These are phyloP conservation scores for Mantis religiosa DNA, from an alignment of 2,888 invertebrate species.

Conservation along the genomic window DNA sequence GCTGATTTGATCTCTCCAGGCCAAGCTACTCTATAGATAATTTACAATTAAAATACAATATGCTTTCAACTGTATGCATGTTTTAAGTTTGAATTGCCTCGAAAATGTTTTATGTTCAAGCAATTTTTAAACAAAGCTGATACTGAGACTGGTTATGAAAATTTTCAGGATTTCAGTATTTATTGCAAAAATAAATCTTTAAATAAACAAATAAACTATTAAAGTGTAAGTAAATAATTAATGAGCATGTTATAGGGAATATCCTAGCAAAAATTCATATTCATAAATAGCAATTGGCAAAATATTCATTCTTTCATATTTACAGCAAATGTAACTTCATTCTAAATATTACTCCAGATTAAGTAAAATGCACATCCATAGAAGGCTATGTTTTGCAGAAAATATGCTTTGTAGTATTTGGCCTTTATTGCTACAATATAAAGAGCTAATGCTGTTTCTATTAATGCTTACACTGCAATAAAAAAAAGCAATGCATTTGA, in stretches of 20 bases:
- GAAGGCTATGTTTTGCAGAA: neutral
- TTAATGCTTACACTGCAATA: neutral
- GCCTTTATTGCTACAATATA: neutral
- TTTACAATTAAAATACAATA: neutral
- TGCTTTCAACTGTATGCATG: neutral
- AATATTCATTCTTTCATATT: neutral
- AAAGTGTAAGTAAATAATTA: neutral
- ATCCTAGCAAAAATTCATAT: no score
- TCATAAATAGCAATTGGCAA: neutral
- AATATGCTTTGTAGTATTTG: neutral
- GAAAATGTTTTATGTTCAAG: neutral
- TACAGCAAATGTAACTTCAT: neutral
- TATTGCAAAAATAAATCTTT: neutral
- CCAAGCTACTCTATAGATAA: slow-evolving; percentile 20
- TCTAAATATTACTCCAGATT: neutral
- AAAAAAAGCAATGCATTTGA: neutral
- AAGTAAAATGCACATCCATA: neutral
- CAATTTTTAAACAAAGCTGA: neutral
- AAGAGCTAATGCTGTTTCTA: no score
- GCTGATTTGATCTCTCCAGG: slow-evolving; percentile 26
- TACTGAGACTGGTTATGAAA: neutral
- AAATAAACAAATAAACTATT: neutral
- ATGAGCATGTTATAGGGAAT: no score
- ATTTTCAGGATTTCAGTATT: neutral
- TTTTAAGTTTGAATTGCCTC: neutral